Base-by-base conservation (phyloP, 2,888 invertebrate species). In the Apocheima hispidaria region DNA sequence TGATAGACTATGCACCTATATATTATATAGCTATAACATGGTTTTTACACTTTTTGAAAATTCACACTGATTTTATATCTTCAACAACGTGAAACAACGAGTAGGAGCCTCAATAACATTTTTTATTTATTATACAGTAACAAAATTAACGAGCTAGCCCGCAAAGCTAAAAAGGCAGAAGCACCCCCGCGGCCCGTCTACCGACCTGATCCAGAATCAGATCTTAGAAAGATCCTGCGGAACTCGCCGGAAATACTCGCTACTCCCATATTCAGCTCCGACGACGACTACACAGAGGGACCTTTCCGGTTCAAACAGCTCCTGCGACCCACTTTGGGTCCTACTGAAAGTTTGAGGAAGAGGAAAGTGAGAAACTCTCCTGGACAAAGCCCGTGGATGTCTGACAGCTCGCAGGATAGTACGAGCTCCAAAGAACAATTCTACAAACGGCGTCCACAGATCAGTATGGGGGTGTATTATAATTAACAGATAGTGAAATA, bases 251-350 rank as follows among this genome's bases (percentile, higher is more conserved):
- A 92, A 75, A 91, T 91, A 38, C 84, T 93, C 63, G 89, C 92
- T 26, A 92, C 91, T 0, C 91, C 90, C 0, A 74, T 88, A 9
- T 88, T 91, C 62, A 90, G 88, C 53, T 88, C 90, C 1, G 93
- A 94, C 26, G 90, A 91, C 14, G 94, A 94, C 66, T 94, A 95
- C 69, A 93, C 93, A 9, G 93, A 94, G 43, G 95, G 95, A 0
- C 95, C 95, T 0, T 96, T 95, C 79, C 94, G 96, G 72, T 96
- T 96, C 75, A 92, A 95, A 48, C 94, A 95, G 71, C 79, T 95
- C 12, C 80, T 96, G 2, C 86, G 95, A 65, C 95, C 95, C 0
- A 95, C 95, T 0, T 87, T 94, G 58, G 94, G 95, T 1, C 95
- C 96, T 0, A 96, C 96, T 0, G 95, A 96, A 69, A 95, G 95